Evolutionary conservation across 2,888 invertebrate species (phyloP).

Genomic region (Cheilosia vulpina): DNA sequence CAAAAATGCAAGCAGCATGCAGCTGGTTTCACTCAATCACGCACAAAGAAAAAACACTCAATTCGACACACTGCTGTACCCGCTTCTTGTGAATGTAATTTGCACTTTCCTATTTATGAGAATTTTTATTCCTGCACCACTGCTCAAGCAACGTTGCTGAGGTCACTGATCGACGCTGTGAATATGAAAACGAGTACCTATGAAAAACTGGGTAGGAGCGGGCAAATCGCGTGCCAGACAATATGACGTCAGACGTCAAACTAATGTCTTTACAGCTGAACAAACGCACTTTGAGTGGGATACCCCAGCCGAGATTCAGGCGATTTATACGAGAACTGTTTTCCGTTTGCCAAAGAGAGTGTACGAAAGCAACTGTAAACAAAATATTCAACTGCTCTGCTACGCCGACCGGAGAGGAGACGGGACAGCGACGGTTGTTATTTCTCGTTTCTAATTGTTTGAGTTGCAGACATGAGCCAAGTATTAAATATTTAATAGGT

Average conservation of each 20-base stretch:
- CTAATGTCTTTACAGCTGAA: constrained; percentile 19
- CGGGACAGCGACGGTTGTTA: too few relatives aligned
- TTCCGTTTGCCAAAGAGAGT: constrained; percentile 11
- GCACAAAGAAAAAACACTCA: constrained; percentile 24
- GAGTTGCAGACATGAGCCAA: too few relatives aligned
- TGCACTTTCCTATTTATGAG: constrained; percentile 17
- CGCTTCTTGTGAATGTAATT: constrained; percentile 14
- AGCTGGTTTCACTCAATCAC: constrained; percentile 50
- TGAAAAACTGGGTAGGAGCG: neutral
- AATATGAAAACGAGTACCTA: neutral
- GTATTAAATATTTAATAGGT: too few relatives aligned
- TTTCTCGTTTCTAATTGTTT: too few relatives aligned
- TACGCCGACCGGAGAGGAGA: too few relatives aligned
- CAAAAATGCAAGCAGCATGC: constrained; percentile 49
- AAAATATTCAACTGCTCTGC: neutral
- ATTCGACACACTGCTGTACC: neutral
- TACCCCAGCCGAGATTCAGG: neutral
- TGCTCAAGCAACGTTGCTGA: neutral
- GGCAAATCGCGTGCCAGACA: constrained; percentile 57
- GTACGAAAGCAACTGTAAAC: constrained; percentile 34
- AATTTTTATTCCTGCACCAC: neutral
- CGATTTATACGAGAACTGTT: constrained; percentile 46
- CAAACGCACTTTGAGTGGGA: constrained; percentile 34
- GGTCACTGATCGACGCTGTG: constrained; percentile 27
- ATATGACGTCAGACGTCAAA: constrained; percentile 71